Base-by-base conservation (phyloP, 2,888 invertebrate species). In the Panopea generosa region DNA sequence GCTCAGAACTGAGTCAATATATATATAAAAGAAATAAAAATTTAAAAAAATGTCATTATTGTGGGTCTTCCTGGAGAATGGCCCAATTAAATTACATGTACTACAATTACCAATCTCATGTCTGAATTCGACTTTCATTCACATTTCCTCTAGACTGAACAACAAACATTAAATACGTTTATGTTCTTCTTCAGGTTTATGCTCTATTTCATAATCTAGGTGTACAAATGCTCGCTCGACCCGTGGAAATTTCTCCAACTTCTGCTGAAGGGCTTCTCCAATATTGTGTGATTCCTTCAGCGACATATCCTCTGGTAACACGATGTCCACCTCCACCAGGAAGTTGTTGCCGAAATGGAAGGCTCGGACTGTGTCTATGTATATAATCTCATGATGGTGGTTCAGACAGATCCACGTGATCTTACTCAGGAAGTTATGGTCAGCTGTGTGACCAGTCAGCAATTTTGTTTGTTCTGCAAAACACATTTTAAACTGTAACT, bases 221-320 rank as follows among this genome's bases (percentile, higher is more conserved):
- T 94, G 94, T 0, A 94, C 93, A 82, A 94, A 94, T 0, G 93
- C 93, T 38, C 94, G 84, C 77, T 94, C 93, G 14, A 94, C 93
- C 65, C 93, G 91, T 20, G 92, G 90, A 59, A 94, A 76, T 27
- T 89, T 86, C 82, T 94, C 94, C 47, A 94, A 87, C 78, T 93
- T 93, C 63, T 90, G 90, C 84, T 94, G 94, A 33, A 94, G 88
- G 9, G 90, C 82, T 84, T 94, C 94, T 2, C 92, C 92, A 50
- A 94, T 93, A 83, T 94, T 93, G 71, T 94, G 94, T 0, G 93
- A 91, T 56, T 91, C 89, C 22, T 87, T 86, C 45, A 94, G 83
- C 0, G 85, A 83, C 93, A 93, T 93, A 20, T 90, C 85, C 55
- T 90, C 90, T n/a, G 93, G 92, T 49, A 93, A 82, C 1, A 93